phyloP scores from a whole-genome alignment of 1,140 invertebrate genomes.

The Dendroctonus valens region DNA sequence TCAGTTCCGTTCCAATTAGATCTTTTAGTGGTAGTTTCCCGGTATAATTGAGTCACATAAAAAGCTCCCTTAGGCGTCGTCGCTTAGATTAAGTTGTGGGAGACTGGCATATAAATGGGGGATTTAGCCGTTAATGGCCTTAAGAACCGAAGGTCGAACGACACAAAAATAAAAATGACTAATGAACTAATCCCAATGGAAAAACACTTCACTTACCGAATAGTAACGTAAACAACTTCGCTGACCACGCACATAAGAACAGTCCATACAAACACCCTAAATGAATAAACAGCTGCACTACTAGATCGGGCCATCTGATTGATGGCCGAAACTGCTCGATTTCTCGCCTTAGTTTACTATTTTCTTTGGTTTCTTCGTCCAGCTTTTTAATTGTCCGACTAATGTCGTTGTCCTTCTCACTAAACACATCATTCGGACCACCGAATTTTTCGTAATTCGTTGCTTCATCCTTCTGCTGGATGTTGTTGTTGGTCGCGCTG shows the following conservation, averaged over 20 bases:
- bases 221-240: conserved; percentile 63
- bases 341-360: conserved; percentile 21
- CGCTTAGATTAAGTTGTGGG: no score
- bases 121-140: no score
- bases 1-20: no score
- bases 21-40: no score
- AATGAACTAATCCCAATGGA: no score
- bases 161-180: no score
- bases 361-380: conserved; percentile 26
- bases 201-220: conserved; percentile 64
- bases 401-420: conserved; percentile 29
- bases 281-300: conserved; percentile 68
- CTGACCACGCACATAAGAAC: conserved; percentile 62
- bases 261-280: conserved; percentile 67
- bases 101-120: no score
- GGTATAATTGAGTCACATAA: no score
- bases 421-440: conserved; percentile 15
- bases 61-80: no score
- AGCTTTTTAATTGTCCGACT: conserved; percentile 18
- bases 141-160: no score
- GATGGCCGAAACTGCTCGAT: conserved; percentile 57
- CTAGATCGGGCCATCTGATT: conserved; percentile 68
- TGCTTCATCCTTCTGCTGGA: background rate
- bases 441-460: background rate
- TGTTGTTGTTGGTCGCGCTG: background rate